These are phyloP conservation scores for Cosmopolites sordidus DNA, from an alignment of 2,888 invertebrate species.

Conservation along the genomic window DNA sequence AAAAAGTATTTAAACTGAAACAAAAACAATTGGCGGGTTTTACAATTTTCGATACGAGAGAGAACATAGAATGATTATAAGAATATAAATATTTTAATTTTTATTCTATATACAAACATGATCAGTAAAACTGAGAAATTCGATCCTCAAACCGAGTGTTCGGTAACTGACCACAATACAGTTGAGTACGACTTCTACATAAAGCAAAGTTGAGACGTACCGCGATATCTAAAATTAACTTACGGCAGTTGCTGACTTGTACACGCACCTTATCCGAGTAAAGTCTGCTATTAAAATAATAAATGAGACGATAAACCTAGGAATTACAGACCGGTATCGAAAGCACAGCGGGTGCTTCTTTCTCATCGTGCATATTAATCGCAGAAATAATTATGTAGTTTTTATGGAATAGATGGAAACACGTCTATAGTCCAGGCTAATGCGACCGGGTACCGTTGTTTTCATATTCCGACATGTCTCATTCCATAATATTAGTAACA, in stretches of 20 bases:
- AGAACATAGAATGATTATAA: too few species aligned
- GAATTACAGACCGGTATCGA: constrained; percentile 27
- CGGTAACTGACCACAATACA: background rate
- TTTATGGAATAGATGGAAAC: background rate
- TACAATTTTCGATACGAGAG: too few species aligned
- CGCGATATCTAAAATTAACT: constrained; percentile 21
- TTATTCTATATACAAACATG: too few species aligned
- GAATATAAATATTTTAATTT: too few species aligned
- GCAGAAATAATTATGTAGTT: constrained; percentile 23
- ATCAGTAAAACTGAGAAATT: background rate
- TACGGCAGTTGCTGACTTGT: constrained; percentile 19
- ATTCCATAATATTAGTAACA: too few species aligned
- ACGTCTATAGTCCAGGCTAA: too few species aligned
- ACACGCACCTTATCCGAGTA: constrained; percentile 27
- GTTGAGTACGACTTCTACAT: constrained; percentile 6
- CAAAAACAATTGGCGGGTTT: too few species aligned
- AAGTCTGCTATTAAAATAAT: constrained; percentile 28
- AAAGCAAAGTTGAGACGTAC: constrained; percentile 13
- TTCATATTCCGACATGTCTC: too few species aligned
- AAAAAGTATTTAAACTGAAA: too few species aligned
- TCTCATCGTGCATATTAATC: constrained; percentile 27
- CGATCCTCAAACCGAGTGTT: background rate
- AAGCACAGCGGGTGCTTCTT: constrained; percentile 27
- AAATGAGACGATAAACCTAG: constrained; percentile 29
- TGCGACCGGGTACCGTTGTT: too few species aligned